Conservation (phyloP, 2,113 vertebrate genomes). For the Eupsittula cactorum region DNA sequence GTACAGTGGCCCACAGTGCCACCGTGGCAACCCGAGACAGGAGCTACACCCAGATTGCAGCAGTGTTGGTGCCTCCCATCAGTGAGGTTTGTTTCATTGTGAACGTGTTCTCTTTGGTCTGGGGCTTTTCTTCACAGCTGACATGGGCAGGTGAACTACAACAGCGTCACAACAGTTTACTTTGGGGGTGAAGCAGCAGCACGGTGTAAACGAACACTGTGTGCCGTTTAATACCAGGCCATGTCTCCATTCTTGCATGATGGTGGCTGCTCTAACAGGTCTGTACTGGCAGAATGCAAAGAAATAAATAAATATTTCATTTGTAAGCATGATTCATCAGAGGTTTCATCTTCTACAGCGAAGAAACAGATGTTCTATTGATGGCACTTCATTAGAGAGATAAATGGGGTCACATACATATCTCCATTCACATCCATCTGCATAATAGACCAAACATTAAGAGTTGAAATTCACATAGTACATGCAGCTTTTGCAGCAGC, state of each 20-base stretch:
- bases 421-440: conserved; percentile 64
- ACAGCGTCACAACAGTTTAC: not conserved
- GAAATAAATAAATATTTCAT: conserved; percentile 67
- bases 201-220: not conserved
- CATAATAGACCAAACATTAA: conserved; percentile 58
- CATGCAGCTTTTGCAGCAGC: conserved; percentile 20
- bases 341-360: conserved; percentile 60
- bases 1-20: not conserved
- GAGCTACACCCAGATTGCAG: not conserved
- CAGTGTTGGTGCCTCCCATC: not conserved
- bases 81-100: not conserved
- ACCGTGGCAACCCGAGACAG: rapidly evolving
- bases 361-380: conserved; percentile 71
- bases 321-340: conserved; percentile 65
- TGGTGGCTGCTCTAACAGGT: conserved; percentile 16
- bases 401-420: conserved; percentile 66
- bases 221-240: not conserved
- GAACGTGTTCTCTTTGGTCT: too few species aligned
- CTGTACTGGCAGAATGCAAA: conserved; percentile 33
- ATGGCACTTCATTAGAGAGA: conserved; percentile 70
- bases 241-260: not conserved
- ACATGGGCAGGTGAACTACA: not conserved
- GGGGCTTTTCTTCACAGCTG: not conserved
- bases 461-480: conserved; percentile 2
- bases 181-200: not conserved